Percentiles rank a stretch among this genome's conserved stretches.
Evolutionary conservation across 92 coral and sea anemone species (phyloP).

Genomic region (Anthopleura xanthogrammica): DNA sequence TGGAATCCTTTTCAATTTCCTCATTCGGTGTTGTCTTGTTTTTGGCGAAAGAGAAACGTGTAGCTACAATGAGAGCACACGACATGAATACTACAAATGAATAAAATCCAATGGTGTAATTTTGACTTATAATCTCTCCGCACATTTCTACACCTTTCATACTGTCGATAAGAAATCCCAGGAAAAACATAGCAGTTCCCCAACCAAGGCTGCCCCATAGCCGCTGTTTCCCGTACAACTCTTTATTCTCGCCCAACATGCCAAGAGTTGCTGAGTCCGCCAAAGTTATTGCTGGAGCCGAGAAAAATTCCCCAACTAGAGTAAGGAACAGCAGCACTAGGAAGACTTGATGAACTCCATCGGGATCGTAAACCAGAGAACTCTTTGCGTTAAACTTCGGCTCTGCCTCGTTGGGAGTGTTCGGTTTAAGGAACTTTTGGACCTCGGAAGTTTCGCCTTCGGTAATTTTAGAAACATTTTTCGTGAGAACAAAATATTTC

Average conservation of each 20-base stretch:
- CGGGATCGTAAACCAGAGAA: slow-evolving; percentile 93
- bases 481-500: slow-evolving; percentile 89
- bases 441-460: slow-evolving; percentile 84
- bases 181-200: slow-evolving; percentile 96
- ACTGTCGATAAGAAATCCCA: slow-evolving; percentile 92
- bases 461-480: slow-evolving; percentile 93
- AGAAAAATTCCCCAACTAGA: slow-evolving; percentile 92
- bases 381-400: slow-evolving; percentile 94
- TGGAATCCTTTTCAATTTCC: slow-evolving; percentile 19
- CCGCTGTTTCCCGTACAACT: slow-evolving; percentile 90
- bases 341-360: slow-evolving; percentile 96
- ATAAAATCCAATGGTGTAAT: slow-evolving; percentile 95
- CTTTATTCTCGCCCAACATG: slow-evolving; percentile 93
- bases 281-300: slow-evolving; percentile 97
- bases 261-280: slow-evolving; percentile 99
- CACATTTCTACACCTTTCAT: slow-evolving; percentile 95
- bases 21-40: slow-evolving; percentile 50
- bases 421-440: slow-evolving; percentile 82
- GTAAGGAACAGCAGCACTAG: slow-evolving; percentile 91
- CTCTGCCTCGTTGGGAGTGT: slow-evolving; percentile 81
- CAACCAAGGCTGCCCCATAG: slow-evolving; percentile 99
- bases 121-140: slow-evolving; percentile 95
- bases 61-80: slow-evolving; percentile 91
- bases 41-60: slow-evolving; percentile 86
- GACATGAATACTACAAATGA: slow-evolving; percentile 94